Evolutionary conservation across 2,888 invertebrate species (phyloP).

Genomic region (Epistrophe grossulariae): DNA sequence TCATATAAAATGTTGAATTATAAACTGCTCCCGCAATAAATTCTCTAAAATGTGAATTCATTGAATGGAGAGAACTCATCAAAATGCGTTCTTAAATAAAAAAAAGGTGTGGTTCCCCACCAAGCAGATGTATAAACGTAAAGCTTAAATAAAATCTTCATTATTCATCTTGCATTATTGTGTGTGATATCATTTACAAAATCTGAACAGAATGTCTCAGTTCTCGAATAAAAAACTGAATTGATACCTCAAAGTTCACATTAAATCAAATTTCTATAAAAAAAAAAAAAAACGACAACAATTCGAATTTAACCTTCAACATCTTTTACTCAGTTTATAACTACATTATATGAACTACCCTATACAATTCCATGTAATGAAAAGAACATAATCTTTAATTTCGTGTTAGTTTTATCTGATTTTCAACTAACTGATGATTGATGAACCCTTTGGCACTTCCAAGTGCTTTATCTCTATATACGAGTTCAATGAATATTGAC

Average conservation of each 20-base stretch:
- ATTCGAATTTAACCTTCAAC: conserved; percentile 54
- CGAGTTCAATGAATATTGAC: conserved; percentile 58
- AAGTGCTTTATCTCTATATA: neutral
- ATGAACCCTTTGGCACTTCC: conserved; percentile 63
- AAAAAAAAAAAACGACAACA: conserved; percentile 9
- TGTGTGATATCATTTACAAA: conserved; percentile 21
- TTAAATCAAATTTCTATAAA: conserved; percentile 20
- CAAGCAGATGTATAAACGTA: neutral
- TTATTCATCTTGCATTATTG: conserved; percentile 8
- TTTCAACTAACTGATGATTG: conserved; percentile 56
- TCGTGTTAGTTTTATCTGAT: conserved; percentile 63
- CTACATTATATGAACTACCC: conserved; percentile 27
- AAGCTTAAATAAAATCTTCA: neutral
- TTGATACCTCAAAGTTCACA: conserved; percentile 38
- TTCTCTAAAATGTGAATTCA: neutral
- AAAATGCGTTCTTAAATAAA: neutral
- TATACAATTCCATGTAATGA: conserved; percentile 21
- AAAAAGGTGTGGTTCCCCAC: neutral
- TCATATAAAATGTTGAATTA: neutral
- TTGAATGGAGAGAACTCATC: neutral
- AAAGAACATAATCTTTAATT: conserved; percentile 42
- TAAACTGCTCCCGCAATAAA: neutral
- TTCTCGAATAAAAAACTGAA: conserved; percentile 1
- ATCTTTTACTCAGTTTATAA: conserved; percentile 29
- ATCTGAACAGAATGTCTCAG: conserved; percentile 8